These are phyloP conservation scores for Neomorphus geoffroyi DNA, from an alignment of 2,797 vertebrate genomes.

Conservation along the genomic window DNA sequence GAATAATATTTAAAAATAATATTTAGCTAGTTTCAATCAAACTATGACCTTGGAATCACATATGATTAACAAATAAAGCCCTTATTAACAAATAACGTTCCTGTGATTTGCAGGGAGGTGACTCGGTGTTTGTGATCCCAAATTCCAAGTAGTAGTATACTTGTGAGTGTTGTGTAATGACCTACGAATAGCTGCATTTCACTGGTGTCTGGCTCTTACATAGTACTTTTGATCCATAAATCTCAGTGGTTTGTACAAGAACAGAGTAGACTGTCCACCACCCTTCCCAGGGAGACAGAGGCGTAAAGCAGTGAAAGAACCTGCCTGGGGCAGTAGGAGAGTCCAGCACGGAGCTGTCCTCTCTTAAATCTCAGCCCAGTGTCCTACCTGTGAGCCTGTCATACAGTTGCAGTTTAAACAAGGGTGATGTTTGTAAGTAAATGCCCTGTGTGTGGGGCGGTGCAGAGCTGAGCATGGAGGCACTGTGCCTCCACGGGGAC, in stretches of 20 bases:
- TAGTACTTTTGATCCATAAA: neutral
- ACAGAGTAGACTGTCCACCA: neutral
- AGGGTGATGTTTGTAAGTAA: neutral
- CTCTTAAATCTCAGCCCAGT: fast-evolving
- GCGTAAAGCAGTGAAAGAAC: neutral
- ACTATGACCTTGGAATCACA: neutral
- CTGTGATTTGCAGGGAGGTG: neutral
- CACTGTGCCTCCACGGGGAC: neutral
- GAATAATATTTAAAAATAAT: neutral
- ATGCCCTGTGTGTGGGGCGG: neutral
- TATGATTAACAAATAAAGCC: neutral
- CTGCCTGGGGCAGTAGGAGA: neutral
- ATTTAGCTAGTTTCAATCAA: neutral
- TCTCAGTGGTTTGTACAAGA: neutral
- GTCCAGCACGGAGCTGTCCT: neutral
- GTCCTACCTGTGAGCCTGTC: neutral
- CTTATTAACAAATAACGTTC: neutral
- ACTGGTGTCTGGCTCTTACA: neutral
- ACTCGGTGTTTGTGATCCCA: neutral
- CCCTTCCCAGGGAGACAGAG: neutral
- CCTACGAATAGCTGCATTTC: neutral
- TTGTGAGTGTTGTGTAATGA: neutral
- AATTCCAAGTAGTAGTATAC: neutral
- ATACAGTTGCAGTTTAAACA: neutral
- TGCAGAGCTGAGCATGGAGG: neutral